Base-by-base conservation (phyloP, 1,140 invertebrate genomes). In the Lordiphosa mommai region DNA sequence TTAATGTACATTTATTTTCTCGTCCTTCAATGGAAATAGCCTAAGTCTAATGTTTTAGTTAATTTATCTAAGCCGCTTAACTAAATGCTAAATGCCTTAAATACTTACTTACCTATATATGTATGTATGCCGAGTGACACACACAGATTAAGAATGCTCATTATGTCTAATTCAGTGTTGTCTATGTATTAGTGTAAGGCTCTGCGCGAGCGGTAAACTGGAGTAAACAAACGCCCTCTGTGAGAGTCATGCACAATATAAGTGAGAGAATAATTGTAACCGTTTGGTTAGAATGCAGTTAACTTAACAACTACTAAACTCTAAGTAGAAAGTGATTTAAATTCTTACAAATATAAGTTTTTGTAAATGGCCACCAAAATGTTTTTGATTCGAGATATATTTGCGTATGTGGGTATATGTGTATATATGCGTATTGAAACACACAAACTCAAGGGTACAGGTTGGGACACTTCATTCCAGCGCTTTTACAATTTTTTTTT, bases 261-360 rank as follows among this genome's bases (percentile, higher is more conserved):
- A 23, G 16, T 17, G 20, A 23, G 6, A 5, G 20, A 23, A 4
- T 23, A 5, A 23, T 23, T 5, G 20, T 23, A 5, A 23, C 23
- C 7, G 6, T 27, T 27, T 7, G 1, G 5, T 27, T 7, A 27
- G 6, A 27, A 58, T 61, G 53, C 47, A 50, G 57, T 71, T 56
- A 46, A 61, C 51, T 66, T 60, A 67, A 38, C 27, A 56, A 79
- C 36, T 60, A 67, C 67, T 63, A 71, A 82, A 59, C 23, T 20
- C 27, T 74, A 80, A 84, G 71, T 71, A 50, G 72, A 71, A 67
- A 50, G 76, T 67, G 72, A 72, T 79, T 71, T 82, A 52, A 71
- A 76, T 84, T 56, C 57, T 53, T 57, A 71, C 50, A 71, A 71
- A 67, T 57, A 58, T 80, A 84, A 84, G 77, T 58, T 70, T 70